These are phyloP conservation scores for Microtus ochrogaster DNA, from an alignment of 2,113 vertebrate genomes.

Conservation along the genomic window DNA sequence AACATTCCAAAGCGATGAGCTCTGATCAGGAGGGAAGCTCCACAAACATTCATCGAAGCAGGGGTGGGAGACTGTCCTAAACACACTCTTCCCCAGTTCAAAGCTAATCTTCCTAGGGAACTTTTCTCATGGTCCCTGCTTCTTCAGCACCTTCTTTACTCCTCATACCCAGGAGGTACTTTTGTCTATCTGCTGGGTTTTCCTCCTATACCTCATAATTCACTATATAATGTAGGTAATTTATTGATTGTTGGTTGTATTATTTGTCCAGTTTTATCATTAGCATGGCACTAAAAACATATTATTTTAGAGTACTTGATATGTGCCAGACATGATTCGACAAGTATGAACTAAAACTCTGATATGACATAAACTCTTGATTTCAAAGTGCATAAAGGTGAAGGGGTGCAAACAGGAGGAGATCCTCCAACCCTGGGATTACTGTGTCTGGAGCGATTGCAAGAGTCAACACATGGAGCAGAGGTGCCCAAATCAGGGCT, in stretches of 20 bases:
- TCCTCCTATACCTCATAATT: not conserved
- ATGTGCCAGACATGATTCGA: not conserved
- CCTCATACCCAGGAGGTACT: not conserved
- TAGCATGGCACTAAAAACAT: not conserved
- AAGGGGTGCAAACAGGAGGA: not conserved
- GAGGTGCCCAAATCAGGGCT: not conserved
- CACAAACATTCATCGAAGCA: slow-evolving; percentile 27
- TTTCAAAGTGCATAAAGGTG: not conserved
- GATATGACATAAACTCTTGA: not conserved
- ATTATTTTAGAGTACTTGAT: not conserved
- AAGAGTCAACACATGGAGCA: not conserved
- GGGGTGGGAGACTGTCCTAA: slow-evolving; percentile 4
- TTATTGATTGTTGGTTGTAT: not conserved
- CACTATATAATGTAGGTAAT: not conserved
- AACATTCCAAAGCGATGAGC: slow-evolving; percentile 77
- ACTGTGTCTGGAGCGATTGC: not conserved
- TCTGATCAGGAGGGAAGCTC: slow-evolving; percentile 45
- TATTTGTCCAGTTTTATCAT: not conserved
- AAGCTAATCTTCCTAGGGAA: not conserved
- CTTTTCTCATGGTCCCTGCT: not conserved
- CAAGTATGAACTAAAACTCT: not conserved
- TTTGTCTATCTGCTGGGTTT: not conserved
- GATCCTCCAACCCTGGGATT: not conserved
- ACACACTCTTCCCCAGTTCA: not conserved
- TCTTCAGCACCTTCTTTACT: not conserved